Conservation (phyloP, 2,113 vertebrate species). For the Gallinago paraguaiae region DNA sequence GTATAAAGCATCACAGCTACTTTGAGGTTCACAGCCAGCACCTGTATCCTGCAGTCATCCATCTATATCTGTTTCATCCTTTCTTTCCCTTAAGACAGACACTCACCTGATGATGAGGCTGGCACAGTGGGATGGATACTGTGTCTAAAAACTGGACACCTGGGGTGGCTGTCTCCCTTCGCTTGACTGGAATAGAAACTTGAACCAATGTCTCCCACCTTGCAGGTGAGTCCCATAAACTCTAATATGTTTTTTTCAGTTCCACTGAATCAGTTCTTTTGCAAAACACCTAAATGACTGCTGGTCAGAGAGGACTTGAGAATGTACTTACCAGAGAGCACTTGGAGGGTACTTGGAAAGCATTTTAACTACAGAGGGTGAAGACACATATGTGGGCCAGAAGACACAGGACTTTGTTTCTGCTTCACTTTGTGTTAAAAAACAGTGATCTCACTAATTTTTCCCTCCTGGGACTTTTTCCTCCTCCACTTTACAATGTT, state of each 20-base stretch:
- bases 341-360: background rate
- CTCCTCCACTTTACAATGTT: background rate
- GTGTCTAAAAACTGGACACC: background rate
- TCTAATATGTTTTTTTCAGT: background rate
- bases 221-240: background rate
- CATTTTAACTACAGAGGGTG: rapidly evolving
- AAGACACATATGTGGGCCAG: background rate
- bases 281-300: background rate
- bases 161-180: background rate
- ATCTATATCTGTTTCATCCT: background rate
- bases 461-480: background rate
- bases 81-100: background rate
- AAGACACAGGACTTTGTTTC: background rate
- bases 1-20: background rate
- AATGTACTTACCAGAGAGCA: background rate
- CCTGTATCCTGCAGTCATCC: background rate
- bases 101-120: background rate
- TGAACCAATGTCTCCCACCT: background rate
- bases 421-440: background rate
- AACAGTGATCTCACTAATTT: background rate
- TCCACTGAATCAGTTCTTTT: background rate
- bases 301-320: background rate
- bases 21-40: background rate
- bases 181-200: background rate
- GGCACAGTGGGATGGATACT: background rate